Conservation (phyloP, 2,888 invertebrate species). For the Meteorus colon region DNA sequence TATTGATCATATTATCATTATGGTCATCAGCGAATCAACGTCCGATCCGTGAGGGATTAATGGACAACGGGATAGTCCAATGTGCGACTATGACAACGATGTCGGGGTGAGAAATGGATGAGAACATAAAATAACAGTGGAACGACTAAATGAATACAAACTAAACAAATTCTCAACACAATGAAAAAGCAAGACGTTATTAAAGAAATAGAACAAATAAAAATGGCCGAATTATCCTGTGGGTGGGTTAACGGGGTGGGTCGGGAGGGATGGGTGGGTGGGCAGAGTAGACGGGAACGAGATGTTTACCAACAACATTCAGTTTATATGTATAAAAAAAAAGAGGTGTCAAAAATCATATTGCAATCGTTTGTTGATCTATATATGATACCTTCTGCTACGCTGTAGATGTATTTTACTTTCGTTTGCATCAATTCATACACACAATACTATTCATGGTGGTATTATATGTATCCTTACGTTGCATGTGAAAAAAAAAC, state of each 20-base stretch:
- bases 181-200: not conserved
- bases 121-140: slow-evolving; percentile 49
- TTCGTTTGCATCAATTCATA: slow-evolving; percentile 9
- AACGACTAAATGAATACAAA: slow-evolving; percentile 48
- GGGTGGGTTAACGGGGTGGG: slow-evolving; percentile 58
- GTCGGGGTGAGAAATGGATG: slow-evolving; percentile 48
- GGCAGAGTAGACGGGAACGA: slow-evolving; percentile 52
- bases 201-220: slow-evolving; percentile 41
- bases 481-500: slow-evolving; percentile 40
- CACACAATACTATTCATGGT: slow-evolving; percentile 22
- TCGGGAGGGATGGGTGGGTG: slow-evolving; percentile 62
- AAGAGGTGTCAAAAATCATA: slow-evolving; percentile 33
- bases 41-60: slow-evolving; percentile 51
- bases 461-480: slow-evolving; percentile 37
- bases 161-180: slow-evolving; percentile 42
- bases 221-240: slow-evolving; percentile 58
- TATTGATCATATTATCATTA: slow-evolving; percentile 57
- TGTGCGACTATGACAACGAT: slow-evolving; percentile 39
- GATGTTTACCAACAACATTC: slow-evolving; percentile 31
- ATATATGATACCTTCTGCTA: slow-evolving; percentile 31
- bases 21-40: slow-evolving; percentile 53
- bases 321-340: slow-evolving; percentile 32
- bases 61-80: slow-evolving; percentile 24
- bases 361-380: slow-evolving; percentile 17
- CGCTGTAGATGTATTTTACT: slow-evolving; percentile 13